A percentile compares a stretch with the other conserved stretches of the same genome.
Conservation (phyloP, 2,113 vertebrate genomes). For the Callithrix jacchus region DNA sequence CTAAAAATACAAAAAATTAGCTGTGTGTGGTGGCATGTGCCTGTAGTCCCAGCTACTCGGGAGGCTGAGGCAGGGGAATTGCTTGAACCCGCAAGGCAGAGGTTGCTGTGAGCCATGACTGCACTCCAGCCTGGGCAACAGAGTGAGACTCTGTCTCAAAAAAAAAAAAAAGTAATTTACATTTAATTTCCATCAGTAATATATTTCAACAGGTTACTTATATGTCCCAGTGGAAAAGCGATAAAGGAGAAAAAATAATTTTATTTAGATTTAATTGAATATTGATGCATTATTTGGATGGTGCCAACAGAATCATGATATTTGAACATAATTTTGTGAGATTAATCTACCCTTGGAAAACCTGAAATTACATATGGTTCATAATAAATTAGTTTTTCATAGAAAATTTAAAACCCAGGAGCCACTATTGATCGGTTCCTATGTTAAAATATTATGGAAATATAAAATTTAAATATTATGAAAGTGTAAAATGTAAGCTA, state of each 20-base stretch:
- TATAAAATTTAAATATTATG: conserved; percentile 49
- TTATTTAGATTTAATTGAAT: conserved; percentile 58
- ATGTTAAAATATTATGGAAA: conserved; percentile 61
- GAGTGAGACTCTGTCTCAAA: background rate
- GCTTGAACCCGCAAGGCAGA: fast-evolving
- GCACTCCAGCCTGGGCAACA: background rate
- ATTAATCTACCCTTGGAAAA: conserved; percentile 38
- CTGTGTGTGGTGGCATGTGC: background rate
- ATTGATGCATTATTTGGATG: conserved; percentile 46
- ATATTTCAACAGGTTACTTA: conserved; percentile 30
- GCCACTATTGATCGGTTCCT: background rate
- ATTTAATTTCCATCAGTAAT: conserved; percentile 47
- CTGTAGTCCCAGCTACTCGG: background rate
- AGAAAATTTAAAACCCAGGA: conserved; percentile 46
- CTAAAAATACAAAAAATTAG: background rate
- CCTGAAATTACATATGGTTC: conserved; percentile 57
- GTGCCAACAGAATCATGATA: background rate
- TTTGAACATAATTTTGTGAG: conserved; percentile 32
- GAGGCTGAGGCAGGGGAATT: background rate
- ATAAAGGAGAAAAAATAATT: conserved; percentile 37
- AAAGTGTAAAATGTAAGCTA: conserved; percentile 45
- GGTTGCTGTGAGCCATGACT: background rate
- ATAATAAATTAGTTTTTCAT: conserved; percentile 55
- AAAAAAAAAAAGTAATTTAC: background rate
- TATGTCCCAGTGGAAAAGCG: background rate